Base-by-base conservation (phyloP, 2,888 invertebrate genomes). In the Choreutis nemorana region DNA sequence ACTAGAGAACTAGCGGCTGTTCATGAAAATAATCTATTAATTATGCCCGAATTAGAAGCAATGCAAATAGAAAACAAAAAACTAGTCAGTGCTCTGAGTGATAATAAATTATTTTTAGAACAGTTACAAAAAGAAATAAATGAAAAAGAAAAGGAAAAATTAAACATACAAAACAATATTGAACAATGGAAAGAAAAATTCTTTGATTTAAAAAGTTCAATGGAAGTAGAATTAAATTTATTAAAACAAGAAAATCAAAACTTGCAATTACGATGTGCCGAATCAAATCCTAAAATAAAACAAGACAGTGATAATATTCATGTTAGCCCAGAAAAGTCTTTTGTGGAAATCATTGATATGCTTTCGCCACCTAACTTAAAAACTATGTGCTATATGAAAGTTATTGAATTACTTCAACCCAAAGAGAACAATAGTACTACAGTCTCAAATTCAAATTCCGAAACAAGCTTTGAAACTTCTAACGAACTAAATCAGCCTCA, bases 331-430 rank as follows among this genome's bases (percentile, higher is more conserved):
- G 9, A 24, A 7, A 15, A 22, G 14, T 26, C 7, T 21, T 14
- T 33, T 15, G 33, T 31, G 18, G 35, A 40, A 13, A 29, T 34
- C 23, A 14, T 22, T 13, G 48, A 50, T 32, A 35, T 37, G 2
- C 41, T 46, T 15, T 52, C 58, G n/a, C 68, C 71, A 8, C 59
- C 52, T 21, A 73, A 65, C 41, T 49, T 77, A n/a, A 34, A 61
- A 16, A 67, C 58, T 14, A 59, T 73, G 33, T 66, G 68, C 36
- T 68, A 57, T 36, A 57, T 63, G 32, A 67, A 39, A 49, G 56
- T 73, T 28, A 37, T 58, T 24, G 55, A 67, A 21, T 32, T 33
- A 16, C 50, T 71, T 29, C 49, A 63, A 23, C 45, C 45, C 2
- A 53, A 44, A 18, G 54, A 58, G 23, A 44, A 31, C 21, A 49